Evolutionary conservation across 2,113 vertebrate genomes (phyloP), one percentile per base, ranked within the genome.

Genomic region (Orthonyx spaldingii): DNA sequence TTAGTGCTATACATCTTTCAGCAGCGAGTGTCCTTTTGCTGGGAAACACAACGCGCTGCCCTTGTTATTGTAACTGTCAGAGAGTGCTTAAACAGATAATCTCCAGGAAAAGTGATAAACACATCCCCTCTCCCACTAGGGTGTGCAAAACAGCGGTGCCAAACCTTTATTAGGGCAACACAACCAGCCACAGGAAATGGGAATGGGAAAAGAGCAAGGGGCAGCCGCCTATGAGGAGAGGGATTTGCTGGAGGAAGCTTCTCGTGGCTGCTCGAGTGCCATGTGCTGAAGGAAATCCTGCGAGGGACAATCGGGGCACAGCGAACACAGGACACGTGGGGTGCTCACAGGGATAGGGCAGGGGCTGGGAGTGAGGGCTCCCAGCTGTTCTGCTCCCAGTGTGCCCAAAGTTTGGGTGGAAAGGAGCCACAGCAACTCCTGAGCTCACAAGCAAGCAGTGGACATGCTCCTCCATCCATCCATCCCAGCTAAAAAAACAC

Each of bases 1-100:
- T 99, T 99, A 99, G 99, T 98, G 98, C 99, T 99, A 99, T 99
- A 99, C 99, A 99, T 99, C 99, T 99, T 99, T 99, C 99, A 99
- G 98, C 99, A 97, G 98, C 96, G 98, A 98, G 98, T 98, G 98
- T 98, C 98, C 99, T 99, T 99, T 98, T 98, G 98, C 99, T 99
- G 98, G 98, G 98, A 98, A 98, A 98, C 98, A 97, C 97, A 98
- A 98, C 98, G 96, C 97, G 94, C 98, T 97, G 98, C 97, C 98
- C 98, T 98, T 98, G 98, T 98, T 98, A 98, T 98, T 98, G 98
- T 98, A 98, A 98, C 98, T 98, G 98, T 98, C 98, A 98, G 97
- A 98, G 98, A 98, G 98, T 98, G 98, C 98, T 98, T 98, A 98
- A 98, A 98, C 98, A 98, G 98, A 98, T 98, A 98, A 98, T 98